These are phyloP conservation scores for Morone chrysops DNA, from an alignment of 2,113 vertebrate species.

Conservation along the genomic window DNA sequence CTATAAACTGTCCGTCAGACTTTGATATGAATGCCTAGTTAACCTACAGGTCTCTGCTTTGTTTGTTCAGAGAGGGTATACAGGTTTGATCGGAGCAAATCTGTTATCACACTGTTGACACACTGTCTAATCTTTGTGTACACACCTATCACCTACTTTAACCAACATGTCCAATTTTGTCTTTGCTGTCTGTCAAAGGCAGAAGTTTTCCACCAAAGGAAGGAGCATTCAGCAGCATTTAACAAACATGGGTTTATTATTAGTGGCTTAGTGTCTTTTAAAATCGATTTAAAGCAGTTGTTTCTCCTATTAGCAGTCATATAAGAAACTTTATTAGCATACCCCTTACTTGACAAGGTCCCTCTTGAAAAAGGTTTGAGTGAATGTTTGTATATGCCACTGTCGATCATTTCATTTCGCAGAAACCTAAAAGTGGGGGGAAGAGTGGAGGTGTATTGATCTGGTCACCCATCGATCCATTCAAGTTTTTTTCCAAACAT, in stretches of 20 bases:
- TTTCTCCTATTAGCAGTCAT: neutral
- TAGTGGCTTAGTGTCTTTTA: neutral
- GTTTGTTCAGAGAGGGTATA: constrained; percentile 21
- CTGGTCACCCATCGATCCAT: neutral
- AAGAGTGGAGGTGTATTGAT: neutral
- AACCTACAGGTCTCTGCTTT: neutral
- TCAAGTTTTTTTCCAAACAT: neutral
- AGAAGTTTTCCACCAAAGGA: neutral
- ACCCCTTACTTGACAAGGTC: neutral
- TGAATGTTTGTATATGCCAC: constrained; percentile 23
- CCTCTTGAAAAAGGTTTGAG: neutral
- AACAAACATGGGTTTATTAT: neutral
- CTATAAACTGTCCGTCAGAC: neutral
- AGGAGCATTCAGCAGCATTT: neutral
- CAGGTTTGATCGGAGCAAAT: neutral
- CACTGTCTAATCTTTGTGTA: constrained; percentile 35
- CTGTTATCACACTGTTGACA: neutral
- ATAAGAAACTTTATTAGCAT: neutral
- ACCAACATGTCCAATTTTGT: neutral
- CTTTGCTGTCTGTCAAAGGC: neutral
- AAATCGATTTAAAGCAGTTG: neutral
- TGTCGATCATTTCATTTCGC: neutral
- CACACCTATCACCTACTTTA: constrained; percentile 41
- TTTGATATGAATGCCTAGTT: neutral
- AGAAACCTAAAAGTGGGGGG: neutral